Evolutionary conservation across 2,888 invertebrate species (phyloP), one percentile per base, ranked within the genome.

Genomic region (Patella ulyssiponensis): DNA sequence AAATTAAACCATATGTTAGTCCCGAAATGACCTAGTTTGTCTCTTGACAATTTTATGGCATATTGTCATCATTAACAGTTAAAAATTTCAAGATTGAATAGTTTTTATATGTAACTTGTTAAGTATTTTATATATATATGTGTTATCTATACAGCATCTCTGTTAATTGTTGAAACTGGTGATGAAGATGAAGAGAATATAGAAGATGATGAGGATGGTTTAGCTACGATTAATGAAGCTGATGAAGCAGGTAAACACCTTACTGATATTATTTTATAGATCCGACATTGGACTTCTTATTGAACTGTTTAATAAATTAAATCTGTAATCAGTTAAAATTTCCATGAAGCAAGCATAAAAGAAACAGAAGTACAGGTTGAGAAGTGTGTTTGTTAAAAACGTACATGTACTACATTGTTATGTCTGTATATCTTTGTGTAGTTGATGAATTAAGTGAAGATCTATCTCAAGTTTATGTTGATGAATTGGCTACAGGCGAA

Each of bases 221-320:
- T 90, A 70, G 77, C 86, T 58, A 85, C 88, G 1, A 91, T 90
- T 69, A 82, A 84, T 75, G 91, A 91, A 75, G 74, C 76, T 33
- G 81, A 83, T 5, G 83, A 83, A 64, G 81, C 80, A 15, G 75
- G 64, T 64, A 64, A 7, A 44, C 44, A 44, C 7, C 44, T 44
- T 1, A 44, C 7, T 44, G 44, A 9, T 44, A 44, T 9, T 44
- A 44, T 44, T 44, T 44, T 7, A 44, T 44, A 44, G 1, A 9
- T 44, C 44, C 7, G 44, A 44, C 0, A 44, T 44, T 4, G 3
- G 33, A 0, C 33, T 33, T 33, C 33, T 33, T 33, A 4, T 33
- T 44, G 9, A 44, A 44, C 44, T 44, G 44, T 44, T 44, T 44
- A 44, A 44, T 44, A 9, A 44, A 44, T 44, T 44, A 44, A 44